These are phyloP conservation scores for Aproaerema taeniolella DNA, from an alignment of 2,888 invertebrate species.

Conservation along the genomic window DNA sequence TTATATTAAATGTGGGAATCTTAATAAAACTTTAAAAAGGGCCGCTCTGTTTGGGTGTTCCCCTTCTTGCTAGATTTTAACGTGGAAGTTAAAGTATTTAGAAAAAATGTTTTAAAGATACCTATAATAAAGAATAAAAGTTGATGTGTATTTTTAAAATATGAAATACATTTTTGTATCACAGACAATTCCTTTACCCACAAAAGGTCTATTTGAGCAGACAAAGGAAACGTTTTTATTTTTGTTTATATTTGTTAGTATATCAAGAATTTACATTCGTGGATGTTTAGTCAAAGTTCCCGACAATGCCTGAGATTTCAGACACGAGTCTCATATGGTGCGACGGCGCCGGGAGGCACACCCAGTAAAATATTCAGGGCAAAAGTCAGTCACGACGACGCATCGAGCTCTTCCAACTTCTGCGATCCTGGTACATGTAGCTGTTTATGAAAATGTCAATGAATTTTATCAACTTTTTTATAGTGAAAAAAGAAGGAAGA, in stretches of 20 bases:
- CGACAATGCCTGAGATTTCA: conserved; percentile 34
- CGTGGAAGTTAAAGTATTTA: not conserved
- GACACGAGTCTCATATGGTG: conserved; percentile 41
- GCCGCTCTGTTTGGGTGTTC: conserved; percentile 26
- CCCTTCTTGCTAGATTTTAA: not conserved
- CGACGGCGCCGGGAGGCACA: conserved; percentile 50
- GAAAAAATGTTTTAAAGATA: not conserved
- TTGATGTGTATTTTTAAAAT: not conserved
- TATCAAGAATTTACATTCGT: conserved; percentile 9
- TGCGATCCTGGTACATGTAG: conserved; percentile 30
- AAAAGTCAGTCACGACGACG: conserved; percentile 73
- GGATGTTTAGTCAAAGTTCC: conserved; percentile 12
- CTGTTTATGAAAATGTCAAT: conserved; percentile 5
- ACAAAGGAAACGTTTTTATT: too few species aligned
- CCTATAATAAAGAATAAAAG: not conserved
- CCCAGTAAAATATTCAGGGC: conserved; percentile 67
- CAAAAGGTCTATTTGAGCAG: too few species aligned
- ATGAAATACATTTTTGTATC: not conserved
- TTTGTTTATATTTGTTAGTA: too few species aligned
- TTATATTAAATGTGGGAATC: conserved; percentile 43
- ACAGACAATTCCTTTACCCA: too few species aligned
- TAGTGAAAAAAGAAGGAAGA: too few species aligned
- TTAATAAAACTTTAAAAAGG: conserved; percentile 31
- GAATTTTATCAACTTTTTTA: not conserved
- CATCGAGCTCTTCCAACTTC: conserved; percentile 39